Conservation (phyloP, 2,888 invertebrate genomes). For the Nephrocerus scutellatus region DNA sequence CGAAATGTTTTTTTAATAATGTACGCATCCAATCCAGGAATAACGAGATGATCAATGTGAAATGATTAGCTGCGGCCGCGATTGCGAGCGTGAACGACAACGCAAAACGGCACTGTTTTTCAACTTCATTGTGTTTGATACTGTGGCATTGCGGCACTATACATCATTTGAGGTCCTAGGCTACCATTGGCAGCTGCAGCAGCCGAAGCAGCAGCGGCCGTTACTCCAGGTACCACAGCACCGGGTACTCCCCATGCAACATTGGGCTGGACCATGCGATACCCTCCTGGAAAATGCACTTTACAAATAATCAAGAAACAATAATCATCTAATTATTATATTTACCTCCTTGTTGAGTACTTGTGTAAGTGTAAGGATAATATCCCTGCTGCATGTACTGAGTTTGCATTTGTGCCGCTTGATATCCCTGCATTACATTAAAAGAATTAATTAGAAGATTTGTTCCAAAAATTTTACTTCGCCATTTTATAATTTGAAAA, state of each 20-base stretch:
- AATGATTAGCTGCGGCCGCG: constrained; percentile 12
- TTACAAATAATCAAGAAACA: constrained; percentile 2
- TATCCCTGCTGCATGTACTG: constrained; percentile 75
- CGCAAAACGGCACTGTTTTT: constrained; percentile 19
- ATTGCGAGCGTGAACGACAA: constrained; percentile 26
- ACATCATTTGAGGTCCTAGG: constrained; percentile 60
- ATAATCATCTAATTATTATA: constrained; percentile 19
- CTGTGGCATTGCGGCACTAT: constrained; percentile 66
- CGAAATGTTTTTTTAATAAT: too few species aligned
- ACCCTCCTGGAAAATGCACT: constrained; percentile 36
- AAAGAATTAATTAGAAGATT: background rate
- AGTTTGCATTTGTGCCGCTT: constrained; percentile 64
- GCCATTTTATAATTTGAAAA: too few species aligned
- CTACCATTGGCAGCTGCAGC: constrained; percentile 51
- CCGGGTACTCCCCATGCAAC: constrained; percentile 51
- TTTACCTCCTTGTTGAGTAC: constrained; percentile 63
- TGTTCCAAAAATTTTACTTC: constrained; percentile 3
- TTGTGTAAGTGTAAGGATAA: constrained; percentile 61
- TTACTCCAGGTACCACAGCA: constrained; percentile 51
- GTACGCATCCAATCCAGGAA: constrained; percentile 35
- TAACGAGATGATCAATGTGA: constrained; percentile 26
- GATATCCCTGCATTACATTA: constrained; percentile 55
- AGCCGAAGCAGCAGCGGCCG: constrained; percentile 48
- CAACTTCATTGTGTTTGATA: constrained; percentile 75
- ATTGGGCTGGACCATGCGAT: constrained; percentile 59